Evolutionary conservation across 2,888 invertebrate genomes (phyloP), one percentile per base, ranked within the genome.

Genomic region (Zele albiditarsus): DNA sequence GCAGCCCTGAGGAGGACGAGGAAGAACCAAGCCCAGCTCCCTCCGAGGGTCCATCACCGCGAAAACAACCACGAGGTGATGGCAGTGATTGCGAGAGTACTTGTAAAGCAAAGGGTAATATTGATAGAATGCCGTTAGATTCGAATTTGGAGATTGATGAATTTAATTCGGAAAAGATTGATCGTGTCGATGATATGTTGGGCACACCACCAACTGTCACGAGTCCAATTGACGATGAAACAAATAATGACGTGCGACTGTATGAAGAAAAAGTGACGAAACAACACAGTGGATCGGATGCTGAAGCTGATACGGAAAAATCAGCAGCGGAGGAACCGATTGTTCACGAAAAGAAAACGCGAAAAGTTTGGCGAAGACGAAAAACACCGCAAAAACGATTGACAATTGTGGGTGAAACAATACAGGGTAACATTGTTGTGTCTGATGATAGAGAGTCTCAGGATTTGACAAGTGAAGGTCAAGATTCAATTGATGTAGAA

Each of bases 361-460:
- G 91, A 72, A 94, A 94, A 85, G 90, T 93, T 12, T 90, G 93
- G 83, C 91, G 93, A 83, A 93, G 93, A 87, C 91, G 93, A 46
- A 93, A 92, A 82, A 93, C 93, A 86, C 90, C 90, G 3, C 88
- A 88, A 63, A 90, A 91, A 73, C 87, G 88, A 27, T 77, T 74
- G 5, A 69, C 49, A 6, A 78, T 71, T 3, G 82, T 82, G 31
- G 81, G 74, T 14, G 83, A 84, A 2, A 84, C 81, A 73, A 77
- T 78, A 3, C 76, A 82, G 16, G 79, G 82, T 66, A 80, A 80
- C 33, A 85, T 85, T 14, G 82, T 81, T 14, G 80, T 81, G n/a
- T 81, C 82, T 67, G 85, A 85, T 5, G 80, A 75, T 33, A 71
- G 77, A 20, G 84, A 84, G 67, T 79, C 82, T 0, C 83, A 84